Base-by-base conservation (phyloP, 2,113 vertebrate species). In the Platanista minor region DNA sequence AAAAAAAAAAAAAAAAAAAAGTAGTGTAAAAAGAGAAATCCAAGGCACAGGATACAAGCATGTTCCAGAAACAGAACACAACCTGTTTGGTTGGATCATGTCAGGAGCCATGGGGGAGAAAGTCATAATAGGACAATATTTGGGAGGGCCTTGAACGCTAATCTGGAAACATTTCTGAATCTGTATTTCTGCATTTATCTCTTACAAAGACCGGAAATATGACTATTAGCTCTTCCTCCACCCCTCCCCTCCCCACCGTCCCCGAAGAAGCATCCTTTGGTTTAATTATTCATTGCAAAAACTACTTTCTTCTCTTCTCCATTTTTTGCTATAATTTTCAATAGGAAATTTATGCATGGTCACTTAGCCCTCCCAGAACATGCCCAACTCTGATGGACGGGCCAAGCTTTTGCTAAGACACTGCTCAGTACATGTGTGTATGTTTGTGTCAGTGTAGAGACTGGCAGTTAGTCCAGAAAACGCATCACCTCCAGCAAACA, bases 281-380 rank as follows among this genome's bases (percentile, higher is more conserved):
- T 31, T 87, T 87, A 92, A 97, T 87, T 89, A 92, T 74, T 95
- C 80, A 87, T 25, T 29, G 6, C 43, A 77, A 71, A 85, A 75
- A 36, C 54, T 15, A 13, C 61, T 15, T 29, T 87, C 54, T 82
- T 74, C 39, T 36, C 57, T 10, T 96, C 67, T 72, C 36, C 17
- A 39, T 39, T 25, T 78, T 96, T 78, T 88, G 49, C 80, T 80
- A 1, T 83, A 43, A 90, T 90, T 97, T 96, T 96, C 91, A 84
- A 75, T 46, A 84, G 75, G 59, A 96, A 96, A 95, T 89, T 72
- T 72, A 62, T 57, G 54, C 80, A 43, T 0, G 25, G 92, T 96
- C 90, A 81, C 74, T 96, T 96, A 96, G 66, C 39, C 61, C 87
- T 95, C 59, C 66, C 91, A 82, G 92, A 89, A 57, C 87, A 86